These are phyloP conservation scores for Cephalotes varians DNA, from an alignment of 2,888 invertebrate species.

Conservation along the genomic window DNA sequence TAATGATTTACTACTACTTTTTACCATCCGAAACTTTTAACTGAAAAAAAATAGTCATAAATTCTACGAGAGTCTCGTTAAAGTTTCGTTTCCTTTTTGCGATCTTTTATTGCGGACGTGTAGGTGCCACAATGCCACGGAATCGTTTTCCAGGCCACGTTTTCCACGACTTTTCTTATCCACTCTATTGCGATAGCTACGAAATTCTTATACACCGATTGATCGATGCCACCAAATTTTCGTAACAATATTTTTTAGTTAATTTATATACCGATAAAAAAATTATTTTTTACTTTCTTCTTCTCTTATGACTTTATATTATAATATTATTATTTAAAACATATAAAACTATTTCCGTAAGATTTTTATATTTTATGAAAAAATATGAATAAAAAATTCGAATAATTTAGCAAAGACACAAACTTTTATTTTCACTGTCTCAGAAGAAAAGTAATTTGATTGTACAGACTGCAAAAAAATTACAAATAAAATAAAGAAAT, in stretches of 20 bases:
- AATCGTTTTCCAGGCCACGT: slow-evolving; percentile 59
- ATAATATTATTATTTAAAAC: background rate
- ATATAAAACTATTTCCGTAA: background rate
- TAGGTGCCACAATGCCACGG: slow-evolving; percentile 61
- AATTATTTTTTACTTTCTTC: slow-evolving; percentile 9
- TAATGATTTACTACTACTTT: slow-evolving; percentile 33
- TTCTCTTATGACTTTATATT: background rate
- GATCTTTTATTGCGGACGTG: slow-evolving; percentile 67
- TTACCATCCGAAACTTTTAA: slow-evolving; percentile 31
- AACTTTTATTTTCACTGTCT: background rate
- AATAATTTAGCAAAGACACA: background rate
- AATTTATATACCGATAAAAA: background rate
- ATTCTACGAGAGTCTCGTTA: slow-evolving; percentile 36
- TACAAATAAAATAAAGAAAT: background rate
- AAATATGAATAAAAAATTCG: background rate
- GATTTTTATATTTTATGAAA: background rate
- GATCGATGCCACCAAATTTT: slow-evolving; percentile 6
- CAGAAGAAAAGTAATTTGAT: slow-evolving; percentile 24
- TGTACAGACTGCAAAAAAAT: background rate
- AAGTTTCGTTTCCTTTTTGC: slow-evolving; percentile 42
- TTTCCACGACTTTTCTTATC: slow-evolving; percentile 55
- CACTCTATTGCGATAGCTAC: slow-evolving; percentile 55
- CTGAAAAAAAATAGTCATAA: slow-evolving; percentile 32
- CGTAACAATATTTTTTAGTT: background rate
- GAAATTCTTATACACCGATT: slow-evolving; percentile 36